Evolutionary conservation across 2,888 invertebrate species (phyloP).

Genomic region (Heliconius sara): DNA sequence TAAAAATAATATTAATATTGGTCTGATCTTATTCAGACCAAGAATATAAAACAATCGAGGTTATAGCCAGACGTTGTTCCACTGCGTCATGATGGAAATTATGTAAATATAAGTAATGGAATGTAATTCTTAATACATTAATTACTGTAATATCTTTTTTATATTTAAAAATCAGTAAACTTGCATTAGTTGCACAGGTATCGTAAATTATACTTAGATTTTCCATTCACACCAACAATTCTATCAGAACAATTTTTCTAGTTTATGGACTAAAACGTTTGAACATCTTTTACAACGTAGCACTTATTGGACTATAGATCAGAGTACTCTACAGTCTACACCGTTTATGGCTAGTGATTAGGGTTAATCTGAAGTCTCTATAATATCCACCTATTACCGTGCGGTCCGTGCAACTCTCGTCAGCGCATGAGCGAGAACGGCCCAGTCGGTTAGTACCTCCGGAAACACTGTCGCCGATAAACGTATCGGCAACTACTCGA

Average conservation of each 20-base stretch:
- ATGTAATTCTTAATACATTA: not conserved
- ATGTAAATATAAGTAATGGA: not conserved
- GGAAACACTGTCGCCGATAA: conserved; percentile 55
- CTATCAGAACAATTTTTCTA: not conserved
- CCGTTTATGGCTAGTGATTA: conserved; percentile 62
- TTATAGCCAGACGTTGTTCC: not conserved
- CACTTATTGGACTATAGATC: conserved; percentile 47
- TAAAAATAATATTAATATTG: not conserved
- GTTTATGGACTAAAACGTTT: not conserved
- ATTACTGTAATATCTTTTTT: not conserved
- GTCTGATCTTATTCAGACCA: not conserved
- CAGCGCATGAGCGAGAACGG: conserved; percentile 77
- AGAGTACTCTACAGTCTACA: conserved; percentile 50
- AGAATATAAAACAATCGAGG: not conserved
- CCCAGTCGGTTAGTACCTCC: conserved; percentile 65
- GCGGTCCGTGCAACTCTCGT: conserved; percentile 50
- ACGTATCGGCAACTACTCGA: conserved; percentile 50
- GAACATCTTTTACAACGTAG: conserved; percentile 22
- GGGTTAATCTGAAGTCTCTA: conserved; percentile 60
- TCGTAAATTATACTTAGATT: not conserved
- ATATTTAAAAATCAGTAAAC: not conserved
- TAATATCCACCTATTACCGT: conserved; percentile 32
- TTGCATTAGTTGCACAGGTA: not conserved
- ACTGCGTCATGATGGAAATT: not conserved
- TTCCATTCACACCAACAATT: not conserved